Evolutionary conservation across 2,113 vertebrate genomes (phyloP).

Genomic region (Podiceps cristatus): DNA sequence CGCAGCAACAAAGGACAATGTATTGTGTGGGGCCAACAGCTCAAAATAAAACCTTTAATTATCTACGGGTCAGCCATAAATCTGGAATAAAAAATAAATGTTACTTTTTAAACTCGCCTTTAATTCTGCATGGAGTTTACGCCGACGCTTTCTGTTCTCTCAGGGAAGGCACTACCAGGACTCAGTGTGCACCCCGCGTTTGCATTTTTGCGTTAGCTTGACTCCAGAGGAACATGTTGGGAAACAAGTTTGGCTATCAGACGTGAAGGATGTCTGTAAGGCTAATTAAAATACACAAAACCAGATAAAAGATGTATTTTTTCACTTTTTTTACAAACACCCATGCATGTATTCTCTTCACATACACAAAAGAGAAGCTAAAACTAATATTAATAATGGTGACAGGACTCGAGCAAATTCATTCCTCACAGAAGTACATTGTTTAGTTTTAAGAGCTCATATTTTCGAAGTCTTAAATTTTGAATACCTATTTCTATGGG

Average conservation of each 20-base stretch:
- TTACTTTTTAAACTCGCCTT: slow-evolving; percentile 62
- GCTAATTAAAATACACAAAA: slow-evolving; percentile 15
- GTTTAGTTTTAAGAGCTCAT: slow-evolving; percentile 72
- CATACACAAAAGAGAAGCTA: slow-evolving; percentile 11
- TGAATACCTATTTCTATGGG: slow-evolving; percentile 64
- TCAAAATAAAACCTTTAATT: slow-evolving; percentile 85
- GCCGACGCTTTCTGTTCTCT: neutral
- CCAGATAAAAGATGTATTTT: neutral
- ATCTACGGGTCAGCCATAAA: slow-evolving; percentile 83
- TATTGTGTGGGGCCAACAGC: slow-evolving; percentile 78
- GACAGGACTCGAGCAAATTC: slow-evolving; percentile 8
- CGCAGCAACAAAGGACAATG: slow-evolving; percentile 79
- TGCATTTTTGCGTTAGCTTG: neutral
- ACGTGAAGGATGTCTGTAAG: neutral
- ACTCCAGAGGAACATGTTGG: neutral
- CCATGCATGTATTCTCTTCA: neutral
- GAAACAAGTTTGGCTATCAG: slow-evolving; percentile 3
- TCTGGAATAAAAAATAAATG: slow-evolving; percentile 71
- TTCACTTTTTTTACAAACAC: neutral
- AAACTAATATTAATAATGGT: slow-evolving; percentile 50
- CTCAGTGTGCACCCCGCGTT: neutral
- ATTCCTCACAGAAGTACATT: slow-evolving; percentile 70
- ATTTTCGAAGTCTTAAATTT: slow-evolving; percentile 70
- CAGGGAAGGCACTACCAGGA: neutral
- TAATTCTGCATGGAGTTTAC: slow-evolving; percentile 3